Base-by-base conservation (phyloP, 1,140 invertebrate species). In the Macrotrachela quadricornifera region DNA sequence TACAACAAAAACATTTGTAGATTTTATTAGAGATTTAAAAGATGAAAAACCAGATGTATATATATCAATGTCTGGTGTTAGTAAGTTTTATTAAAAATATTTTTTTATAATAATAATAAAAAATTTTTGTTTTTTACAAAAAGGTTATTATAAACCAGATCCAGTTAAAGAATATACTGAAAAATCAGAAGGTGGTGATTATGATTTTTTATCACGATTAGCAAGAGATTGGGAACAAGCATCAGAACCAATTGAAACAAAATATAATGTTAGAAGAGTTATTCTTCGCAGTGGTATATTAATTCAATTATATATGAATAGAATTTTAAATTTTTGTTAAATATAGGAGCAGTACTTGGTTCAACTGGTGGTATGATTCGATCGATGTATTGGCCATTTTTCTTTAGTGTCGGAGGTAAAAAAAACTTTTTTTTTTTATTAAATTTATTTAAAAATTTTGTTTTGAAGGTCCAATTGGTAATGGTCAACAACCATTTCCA, bases 321-420 rank as follows among this genome's bases (percentile, higher is more conserved):
- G 21, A 30, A 4, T 4, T 4, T 30, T 30, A 4, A 30, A 30
- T 30, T 4, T 8, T 30, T 30, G 2, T 8, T 8, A 30, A 30
- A 30, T 62, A 11, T 57, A 69, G 87, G 88, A 43, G 82, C 87
- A 15, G 85, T 92, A 9, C 72, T 94, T 2, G 87, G 85, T 9
- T 73, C 78, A 61, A 70, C 76, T 61, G 87, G 87, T 16, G 87
- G 88, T 14, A 85, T 91, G 78, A 81, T 92, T 17, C 74, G 83
- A 59, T 79, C 84, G 61, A 74, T 88, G 57, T 83, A 79, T 65
- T 60, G 79, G 11, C 83, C 85, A 30, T 92, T 91, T 64, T 82
- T 71, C 57, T 69, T 88, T 16, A 81, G 85, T 0, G 45, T 86
- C 0, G 86, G 86, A 41, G 86, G 86, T 0, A 79, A 50, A 30